Evolutionary conservation across 2,113 vertebrate genomes (phyloP).

Genomic region (Scytalopus superciliaris): DNA sequence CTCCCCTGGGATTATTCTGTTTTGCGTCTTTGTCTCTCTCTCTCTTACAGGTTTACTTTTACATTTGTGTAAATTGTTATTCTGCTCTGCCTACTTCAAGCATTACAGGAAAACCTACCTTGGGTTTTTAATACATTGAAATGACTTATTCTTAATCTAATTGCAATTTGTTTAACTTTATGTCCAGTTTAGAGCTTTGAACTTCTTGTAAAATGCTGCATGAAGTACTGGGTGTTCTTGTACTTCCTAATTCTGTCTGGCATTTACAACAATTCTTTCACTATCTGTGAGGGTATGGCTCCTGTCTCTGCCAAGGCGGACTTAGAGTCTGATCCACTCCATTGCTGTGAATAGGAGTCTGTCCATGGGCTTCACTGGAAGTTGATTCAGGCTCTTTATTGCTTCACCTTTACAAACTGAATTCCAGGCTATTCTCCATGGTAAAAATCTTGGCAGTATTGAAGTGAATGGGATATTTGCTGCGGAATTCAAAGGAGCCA

Average conservation of each 20-base stretch:
- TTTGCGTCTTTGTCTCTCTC: background rate
- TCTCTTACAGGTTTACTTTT: background rate
- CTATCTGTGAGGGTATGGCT: slow-evolving; percentile 6
- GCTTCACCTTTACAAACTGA: slow-evolving; percentile 46
- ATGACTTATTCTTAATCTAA: slow-evolving; percentile 27
- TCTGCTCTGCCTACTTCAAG: background rate
- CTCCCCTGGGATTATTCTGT: background rate
- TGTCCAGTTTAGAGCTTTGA: slow-evolving; percentile 50
- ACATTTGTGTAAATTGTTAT: slow-evolving; percentile 6
- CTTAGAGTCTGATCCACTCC: background rate
- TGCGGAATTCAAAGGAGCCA: slow-evolving; percentile 3
- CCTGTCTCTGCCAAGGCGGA: background rate
- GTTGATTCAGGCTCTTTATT: slow-evolving; percentile 14
- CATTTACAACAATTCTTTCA: slow-evolving; percentile 58
- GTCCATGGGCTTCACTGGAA: background rate
- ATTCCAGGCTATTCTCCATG: slow-evolving; percentile 50
- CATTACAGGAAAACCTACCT: background rate
- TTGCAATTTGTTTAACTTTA: slow-evolving; percentile 46
- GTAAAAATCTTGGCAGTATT: slow-evolving; percentile 14
- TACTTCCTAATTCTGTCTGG: slow-evolving; percentile 66
- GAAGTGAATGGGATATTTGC: slow-evolving; percentile 17
- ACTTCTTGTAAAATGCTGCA: slow-evolving; percentile 24
- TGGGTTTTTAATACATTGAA: background rate
- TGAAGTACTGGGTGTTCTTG: slow-evolving; percentile 57
- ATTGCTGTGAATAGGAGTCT: slow-evolving; percentile 29